Evolutionary conservation across 2,113 vertebrate genomes (phyloP).

Genomic region (Lophochroa leadbeateri): DNA sequence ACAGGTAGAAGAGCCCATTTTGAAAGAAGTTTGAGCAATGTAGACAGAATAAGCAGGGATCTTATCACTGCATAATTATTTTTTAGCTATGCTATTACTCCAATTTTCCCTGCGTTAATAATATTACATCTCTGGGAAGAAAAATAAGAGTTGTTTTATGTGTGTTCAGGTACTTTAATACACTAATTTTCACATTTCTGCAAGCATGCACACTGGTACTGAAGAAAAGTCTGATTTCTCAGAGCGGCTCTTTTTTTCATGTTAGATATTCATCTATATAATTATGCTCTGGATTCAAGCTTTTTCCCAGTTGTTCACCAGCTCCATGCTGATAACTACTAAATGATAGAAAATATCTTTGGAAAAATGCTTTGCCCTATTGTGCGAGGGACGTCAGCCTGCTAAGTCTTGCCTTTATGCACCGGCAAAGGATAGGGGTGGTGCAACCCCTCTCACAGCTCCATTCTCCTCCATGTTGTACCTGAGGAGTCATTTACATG

Average conservation of each 20-base stretch:
- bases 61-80: not conserved
- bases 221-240: conserved; percentile 6
- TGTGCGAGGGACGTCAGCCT: not conserved
- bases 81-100: not conserved
- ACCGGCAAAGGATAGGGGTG: not conserved
- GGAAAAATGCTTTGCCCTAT: not conserved
- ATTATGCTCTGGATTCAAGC: not conserved
- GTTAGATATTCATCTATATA: not conserved
- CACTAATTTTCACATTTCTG: not conserved
- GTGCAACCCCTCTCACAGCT: not conserved
- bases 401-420: not conserved
- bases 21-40: not conserved
- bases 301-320: not conserved
- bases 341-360: not conserved
- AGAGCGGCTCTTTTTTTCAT: not conserved
- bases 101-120: not conserved
- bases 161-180: not conserved
- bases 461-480: not conserved
- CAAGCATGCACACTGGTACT: not conserved
- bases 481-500: not conserved
- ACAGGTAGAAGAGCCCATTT: not conserved
- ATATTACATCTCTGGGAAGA: not conserved
- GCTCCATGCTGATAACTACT: not conserved
- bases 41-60: not conserved
- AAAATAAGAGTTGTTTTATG: not conserved